Evolutionary conservation across 2,797 vertebrate species (phyloP), one percentile per base, ranked within the genome.

Genomic region (Brachyrhaphis roseni): DNA sequence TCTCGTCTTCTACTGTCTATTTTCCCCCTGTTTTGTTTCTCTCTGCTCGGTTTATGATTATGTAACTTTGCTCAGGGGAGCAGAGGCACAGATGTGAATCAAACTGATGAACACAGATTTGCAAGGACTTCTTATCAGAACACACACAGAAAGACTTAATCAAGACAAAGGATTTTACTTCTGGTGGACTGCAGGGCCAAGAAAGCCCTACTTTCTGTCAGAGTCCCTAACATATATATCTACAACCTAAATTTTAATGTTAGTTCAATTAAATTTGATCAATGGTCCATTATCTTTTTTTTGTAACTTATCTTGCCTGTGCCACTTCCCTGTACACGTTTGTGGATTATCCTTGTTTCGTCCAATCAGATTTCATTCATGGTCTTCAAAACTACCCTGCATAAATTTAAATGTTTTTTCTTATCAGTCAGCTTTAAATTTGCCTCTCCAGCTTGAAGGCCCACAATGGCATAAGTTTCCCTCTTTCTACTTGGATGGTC

Each of bases 11-110:
- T 81, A 74, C 79, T 83, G 72, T 87, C 74, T 83, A 78, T 84
- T 83, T 77, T 70, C 23, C 3, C 45, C 41, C 70, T n/a, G 47
- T 45, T 80, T 75, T 59, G 23, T 74, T 74, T 76, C 74, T 59
- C 66, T 78, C 79, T 46, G 74, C 78, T 75, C 53, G 75, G 81
- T 70, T 83, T 87, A 76, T 77, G 81, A 76, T 92, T 92, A 90
- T 77, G 79, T 86, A 92, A 93, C 82, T n/a, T 15, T 75, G 74
- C 78, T 83, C 78, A 80, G 68, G 77, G 74, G 74, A 75, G 79
- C 78, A 75, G 28, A 74, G 73, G 59, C 46, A 78, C 59, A 83
- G 80, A 89, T 72, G 73, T 81, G 79, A 87, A 62, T 85, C 76
- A 62, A 36, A 82, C 75, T 82, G 88, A 83, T 83, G 74, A 51